Evolutionary conservation across 2,797 vertebrate genomes (phyloP), one percentile per base, ranked within the genome.

Genomic region (Cynodonichthys magdalenae): DNA sequence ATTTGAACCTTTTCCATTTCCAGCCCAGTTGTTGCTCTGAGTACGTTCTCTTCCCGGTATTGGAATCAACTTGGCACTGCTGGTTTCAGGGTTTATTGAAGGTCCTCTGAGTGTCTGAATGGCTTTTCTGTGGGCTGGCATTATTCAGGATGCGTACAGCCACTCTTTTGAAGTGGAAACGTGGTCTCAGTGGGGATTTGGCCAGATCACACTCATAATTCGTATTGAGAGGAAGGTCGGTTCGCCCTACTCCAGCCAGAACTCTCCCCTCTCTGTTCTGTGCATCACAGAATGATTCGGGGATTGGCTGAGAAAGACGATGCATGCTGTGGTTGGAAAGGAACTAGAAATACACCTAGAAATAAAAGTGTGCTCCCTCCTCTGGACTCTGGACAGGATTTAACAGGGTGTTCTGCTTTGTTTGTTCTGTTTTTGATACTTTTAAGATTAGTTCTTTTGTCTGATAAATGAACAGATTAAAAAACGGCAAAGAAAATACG

Each of bases 81-180:
- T 73, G 78, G 74, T 74, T 76, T 74, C 50, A 11, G 64, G 56
- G 61, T 80, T 84, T 83, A 84, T 71, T 79, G 72, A 64, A 45
- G 69, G 62, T 80, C 65, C 73, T 82, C 59, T 0, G 68, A 77
- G 80, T 59, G 78, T 77, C 63, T 84, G 80, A 72, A 72, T 80
- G 68, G 68, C 75, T 82, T 68, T 74, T 78, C 70, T 79, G 68
- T 53, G 54, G 76, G 69, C 70, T 64, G 70, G 71, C 69, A 46
- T 79, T 88, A 87, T 90, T 88, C 89, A 83, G 80, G 67, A 39
- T 69, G 87, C 85, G 76, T 85, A 85, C 76, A 69, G 79, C 65
- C 78, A 54, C 72, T 80, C 91, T 81, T 90, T 91, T 92, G 89
- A 92, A 90, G 88, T 89, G 79, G 75, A 87, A 86, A 73, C 82